These are phyloP conservation scores for Falco rusticolus DNA, from an alignment of 2,797 vertebrate species.

Conservation along the genomic window DNA sequence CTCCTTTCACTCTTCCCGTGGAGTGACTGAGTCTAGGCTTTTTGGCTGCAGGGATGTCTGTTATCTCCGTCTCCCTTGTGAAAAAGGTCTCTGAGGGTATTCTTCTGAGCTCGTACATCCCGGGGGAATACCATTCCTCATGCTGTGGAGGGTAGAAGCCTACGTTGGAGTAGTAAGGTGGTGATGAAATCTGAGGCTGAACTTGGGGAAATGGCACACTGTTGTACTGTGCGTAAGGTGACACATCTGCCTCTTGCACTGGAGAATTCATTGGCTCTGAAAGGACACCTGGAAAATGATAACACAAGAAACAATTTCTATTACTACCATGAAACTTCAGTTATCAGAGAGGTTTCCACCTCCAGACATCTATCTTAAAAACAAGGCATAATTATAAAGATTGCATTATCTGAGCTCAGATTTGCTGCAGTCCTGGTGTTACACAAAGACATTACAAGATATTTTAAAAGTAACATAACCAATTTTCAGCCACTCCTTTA, in stretches of 20 bases:
- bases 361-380: background rate
- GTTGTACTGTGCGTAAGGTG: conserved; percentile 86
- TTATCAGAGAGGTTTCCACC: background rate
- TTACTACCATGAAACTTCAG: background rate
- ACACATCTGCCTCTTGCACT: conserved; percentile 87
- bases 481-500: background rate
- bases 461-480: background rate
- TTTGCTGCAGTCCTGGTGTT: background rate
- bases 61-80: conserved; percentile 82
- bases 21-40: conserved; percentile 83
- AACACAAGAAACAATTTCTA: background rate
- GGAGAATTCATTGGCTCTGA: conserved; percentile 88
- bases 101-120: conserved; percentile 89
- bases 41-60: conserved; percentile 83
- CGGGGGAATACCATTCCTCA: conserved; percentile 91
- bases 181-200: conserved; percentile 85
- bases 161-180: conserved; percentile 89
- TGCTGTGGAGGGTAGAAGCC: conserved; percentile 88
- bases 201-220: conserved; percentile 85
- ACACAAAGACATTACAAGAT: background rate
- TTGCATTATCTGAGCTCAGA: background rate
- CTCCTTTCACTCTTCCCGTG: conserved; percentile 87
- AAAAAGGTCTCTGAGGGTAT: conserved; percentile 85
- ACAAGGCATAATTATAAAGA: background rate
- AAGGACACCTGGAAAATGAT: conserved; percentile 84